These are phyloP conservation scores for Catharus minimus DNA, from an alignment of 2,113 vertebrate genomes.

Conservation along the genomic window DNA sequence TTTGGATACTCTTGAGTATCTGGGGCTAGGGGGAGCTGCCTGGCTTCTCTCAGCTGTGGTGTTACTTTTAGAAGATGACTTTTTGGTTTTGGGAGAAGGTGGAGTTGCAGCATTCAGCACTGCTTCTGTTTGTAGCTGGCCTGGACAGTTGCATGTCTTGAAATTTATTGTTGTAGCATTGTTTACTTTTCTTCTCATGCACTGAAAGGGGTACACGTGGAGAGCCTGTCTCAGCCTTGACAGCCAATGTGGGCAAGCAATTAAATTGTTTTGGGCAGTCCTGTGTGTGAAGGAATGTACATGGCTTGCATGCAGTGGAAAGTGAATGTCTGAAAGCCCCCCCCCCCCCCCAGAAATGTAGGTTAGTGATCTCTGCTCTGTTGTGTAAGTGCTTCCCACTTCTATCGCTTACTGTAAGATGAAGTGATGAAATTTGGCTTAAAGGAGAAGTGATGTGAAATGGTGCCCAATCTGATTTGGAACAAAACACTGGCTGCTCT, in stretches of 20 bases:
- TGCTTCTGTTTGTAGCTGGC: not conserved
- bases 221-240: not conserved
- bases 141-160: not conserved
- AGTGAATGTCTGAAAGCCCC: not conserved
- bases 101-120: rapidly evolving
- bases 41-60: not conserved
- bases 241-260: not conserved
- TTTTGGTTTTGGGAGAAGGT: not conserved
- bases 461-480: not conserved
- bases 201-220: rapidly evolving
- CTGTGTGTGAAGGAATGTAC: not conserved
- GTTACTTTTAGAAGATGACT: not conserved
- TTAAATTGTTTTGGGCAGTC: not conserved
- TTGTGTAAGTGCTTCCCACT: not conserved
- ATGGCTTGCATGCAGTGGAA: not conserved
- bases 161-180: not conserved
- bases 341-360: not conserved
- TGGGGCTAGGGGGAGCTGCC: not conserved
- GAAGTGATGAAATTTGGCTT: not conserved
- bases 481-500: not conserved
- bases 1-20: not conserved
- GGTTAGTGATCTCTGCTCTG: not conserved
- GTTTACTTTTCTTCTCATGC: rapidly evolving
- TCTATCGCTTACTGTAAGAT: not conserved
- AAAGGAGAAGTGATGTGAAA: constrained; percentile 18